Evolutionary conservation across 1,140 invertebrate species (phyloP), one percentile per base, ranked within the genome.

Genomic region (Zaprionus inermis): DNA sequence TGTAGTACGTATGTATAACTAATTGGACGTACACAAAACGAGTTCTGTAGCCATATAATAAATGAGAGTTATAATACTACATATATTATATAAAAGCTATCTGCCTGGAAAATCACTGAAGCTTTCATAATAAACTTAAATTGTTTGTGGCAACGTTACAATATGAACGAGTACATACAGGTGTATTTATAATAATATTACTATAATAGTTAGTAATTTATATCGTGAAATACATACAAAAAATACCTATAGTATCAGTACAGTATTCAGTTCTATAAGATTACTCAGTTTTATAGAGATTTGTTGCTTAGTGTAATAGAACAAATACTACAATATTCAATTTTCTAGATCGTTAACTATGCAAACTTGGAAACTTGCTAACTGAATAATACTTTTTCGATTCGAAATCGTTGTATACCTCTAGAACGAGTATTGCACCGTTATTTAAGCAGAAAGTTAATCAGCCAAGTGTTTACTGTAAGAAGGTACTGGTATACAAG

Each of bases 61-160:
- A 66, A 65, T 36, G 30, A 60, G 18, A 20, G n/a, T 22, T 51
- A 57, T 57, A 34, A 51, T 49, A 60, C 1, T 28, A 28, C 24
- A 4, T 28, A 28, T 28, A 28, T 28, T 46, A 10, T 46, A 46
- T 71, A 46, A 76, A 68, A 46, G 78, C 68, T 74, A 69, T 81
- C 79, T 81, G 68, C 78, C 79, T 82, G 69, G 79, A 78, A 81
- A 81, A 81, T 78, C 59, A 69, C 74, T 58, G 20, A 81, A 78
- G 67, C 63, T 58, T 68, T 64, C 6, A 46, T 28, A 64, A 64
- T 36, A 28, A 52, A 54, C n/a, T 9, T 22, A 24, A 54, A 41
- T 65, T 49, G 61, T 41, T 59, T 59, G 22, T 22, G 18, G 28
- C 57, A 46, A 18, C 7, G 20, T 12, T 49, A 49, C n/a, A 44